These are phyloP conservation scores for Girardinus metallicus DNA, from an alignment of 2,797 vertebrate species.

Conservation along the genomic window DNA sequence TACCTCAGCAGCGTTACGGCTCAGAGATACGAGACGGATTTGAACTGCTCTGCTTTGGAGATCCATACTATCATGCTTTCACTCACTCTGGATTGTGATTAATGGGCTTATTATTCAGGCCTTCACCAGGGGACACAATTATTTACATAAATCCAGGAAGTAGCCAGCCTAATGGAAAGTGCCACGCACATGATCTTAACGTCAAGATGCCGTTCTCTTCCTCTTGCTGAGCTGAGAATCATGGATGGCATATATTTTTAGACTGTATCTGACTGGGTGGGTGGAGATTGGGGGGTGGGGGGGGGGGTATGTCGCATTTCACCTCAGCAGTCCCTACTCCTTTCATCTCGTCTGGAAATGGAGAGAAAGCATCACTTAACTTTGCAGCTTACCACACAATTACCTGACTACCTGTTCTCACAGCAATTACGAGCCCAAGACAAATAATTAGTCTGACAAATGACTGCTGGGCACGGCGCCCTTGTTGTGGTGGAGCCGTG, in stretches of 20 bases:
- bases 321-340: slow-evolving; percentile 58
- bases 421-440: slow-evolving; percentile 83
- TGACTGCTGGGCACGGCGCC: slow-evolving; percentile 81
- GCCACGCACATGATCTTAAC: slow-evolving; percentile 61
- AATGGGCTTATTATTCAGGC: slow-evolving; percentile 64
- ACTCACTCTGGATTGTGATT: slow-evolving; percentile 61
- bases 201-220: slow-evolving; percentile 62
- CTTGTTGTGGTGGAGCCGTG: slow-evolving; percentile 84
- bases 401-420: slow-evolving; percentile 83
- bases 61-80: slow-evolving; percentile 45
- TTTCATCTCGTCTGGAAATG: slow-evolving; percentile 68
- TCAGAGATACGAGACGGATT: slow-evolving; percentile 61
- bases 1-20: slow-evolving; percentile 51
- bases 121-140: slow-evolving; percentile 58
- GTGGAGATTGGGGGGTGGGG: slow-evolving; percentile 31
- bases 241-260: slow-evolving; percentile 67
- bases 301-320: slow-evolving; percentile 41
- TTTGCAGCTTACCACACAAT: slow-evolving; percentile 80
- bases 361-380: slow-evolving; percentile 81
- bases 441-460: slow-evolving; percentile 87
- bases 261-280: slow-evolving; percentile 59
- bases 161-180: slow-evolving; percentile 57
- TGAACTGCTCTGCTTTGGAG: slow-evolving; percentile 47
- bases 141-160: slow-evolving; percentile 66
- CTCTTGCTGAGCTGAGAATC: slow-evolving; percentile 45